These are phyloP conservation scores for Daboia siamensis DNA, from an alignment of 2,113 vertebrate species.

Conservation along the genomic window DNA sequence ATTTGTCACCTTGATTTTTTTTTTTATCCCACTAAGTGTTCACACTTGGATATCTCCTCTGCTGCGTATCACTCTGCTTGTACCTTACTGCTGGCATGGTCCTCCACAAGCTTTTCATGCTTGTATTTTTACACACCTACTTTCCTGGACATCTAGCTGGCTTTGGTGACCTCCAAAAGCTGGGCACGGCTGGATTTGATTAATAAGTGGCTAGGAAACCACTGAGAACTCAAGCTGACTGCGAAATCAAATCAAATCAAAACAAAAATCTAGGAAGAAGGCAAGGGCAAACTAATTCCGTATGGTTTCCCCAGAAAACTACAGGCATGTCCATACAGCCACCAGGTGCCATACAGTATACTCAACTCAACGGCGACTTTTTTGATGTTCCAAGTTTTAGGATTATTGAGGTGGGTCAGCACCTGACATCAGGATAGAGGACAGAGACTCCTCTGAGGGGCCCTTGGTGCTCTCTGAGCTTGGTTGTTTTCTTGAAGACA, in stretches of 20 bases:
- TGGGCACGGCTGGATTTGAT: neutral
- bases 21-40: neutral
- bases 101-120: neutral
- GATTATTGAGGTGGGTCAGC: neutral
- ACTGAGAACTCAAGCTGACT: neutral
- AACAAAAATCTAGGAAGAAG: neutral
- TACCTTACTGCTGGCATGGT: too few relatives aligned
- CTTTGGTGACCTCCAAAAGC: neutral
- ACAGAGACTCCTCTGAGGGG: neutral
- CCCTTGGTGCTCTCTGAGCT: too few relatives aligned
- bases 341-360: neutral
- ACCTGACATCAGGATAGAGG: neutral
- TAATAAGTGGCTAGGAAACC: neutral
- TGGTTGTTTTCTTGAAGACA: too few relatives aligned
- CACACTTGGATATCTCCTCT: too few relatives aligned
- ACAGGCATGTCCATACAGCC: neutral
- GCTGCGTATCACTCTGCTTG: neutral
- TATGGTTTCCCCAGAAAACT: neutral
- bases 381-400: neutral
- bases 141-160: neutral
- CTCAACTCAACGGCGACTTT: neutral
- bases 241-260: neutral
- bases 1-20: neutral
- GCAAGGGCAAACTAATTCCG: neutral
- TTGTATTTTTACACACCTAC: neutral